Base-by-base conservation (phyloP, 2,888 invertebrate genomes). In the Clostera curtula region DNA sequence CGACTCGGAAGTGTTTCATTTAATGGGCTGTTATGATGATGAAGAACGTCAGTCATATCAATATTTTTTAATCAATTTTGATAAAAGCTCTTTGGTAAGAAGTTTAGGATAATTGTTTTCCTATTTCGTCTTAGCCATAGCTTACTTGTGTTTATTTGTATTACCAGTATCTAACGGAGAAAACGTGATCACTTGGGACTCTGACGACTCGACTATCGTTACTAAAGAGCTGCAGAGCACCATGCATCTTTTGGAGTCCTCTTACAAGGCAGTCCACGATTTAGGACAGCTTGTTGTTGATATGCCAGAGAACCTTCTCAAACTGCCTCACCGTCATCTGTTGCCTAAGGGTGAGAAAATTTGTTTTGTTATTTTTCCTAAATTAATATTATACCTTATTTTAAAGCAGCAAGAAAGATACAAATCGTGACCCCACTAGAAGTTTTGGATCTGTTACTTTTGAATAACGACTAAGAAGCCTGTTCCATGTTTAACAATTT, bases 311-410 rank as follows among this genome's bases (percentile, higher is more conserved):
- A 74, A 80, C 22, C 79, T 87, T 45, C 85, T 86, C 35, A 86
- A 87, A 19, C 86, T 86, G 62, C 89, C 90, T n/a, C 83, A 86
- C 27, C 86, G 89, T 42, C 68, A 91, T 28, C 56, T 88, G 54
- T 66, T 91, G 30, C 91, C 91, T 49, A 89, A 88, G 63, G 91
- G 87, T 77, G 38, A 6, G 38, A n/a, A n/a, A n/a, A n/a, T n/a
- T n/a, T n/a, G n/a, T n/a, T n/a, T n/a, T n/a, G n/a, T n/a, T n/a
- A n/a, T n/a, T n/a, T n/a, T n/a, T n/a, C n/a, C n/a, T n/a, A n/a
- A n/a, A n/a, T n/a, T n/a, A n/a, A n/a, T n/a, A n/a, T n/a, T n/a
- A n/a, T n/a, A n/a, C n/a, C n/a, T n/a, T n/a, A n/a, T n/a, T n/a
- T n/a, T n/a, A n/a, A n/a, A n/a, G n/a, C n/a, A n/a, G n/a, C n/a